Evolutionary conservation across 2,888 invertebrate genomes (phyloP).

Genomic region (Amphimallon solstitiale): DNA sequence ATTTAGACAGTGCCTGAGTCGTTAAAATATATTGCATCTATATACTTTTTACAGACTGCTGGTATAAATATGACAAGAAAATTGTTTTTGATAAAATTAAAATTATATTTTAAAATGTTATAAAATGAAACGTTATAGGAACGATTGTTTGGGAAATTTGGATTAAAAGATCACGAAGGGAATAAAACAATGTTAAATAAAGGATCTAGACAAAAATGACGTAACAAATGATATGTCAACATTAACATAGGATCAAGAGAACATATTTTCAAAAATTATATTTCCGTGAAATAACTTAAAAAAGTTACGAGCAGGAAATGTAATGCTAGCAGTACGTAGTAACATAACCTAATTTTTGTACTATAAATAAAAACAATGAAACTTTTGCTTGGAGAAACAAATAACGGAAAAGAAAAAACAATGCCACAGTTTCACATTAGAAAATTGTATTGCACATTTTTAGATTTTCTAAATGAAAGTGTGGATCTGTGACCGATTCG

Average conservation of each 20-base stretch:
- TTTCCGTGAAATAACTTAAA: constrained; percentile 30
- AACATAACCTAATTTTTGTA: constrained; percentile 55
- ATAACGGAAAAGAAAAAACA: constrained; percentile 45
- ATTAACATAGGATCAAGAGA: constrained; percentile 44
- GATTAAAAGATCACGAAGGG: constrained; percentile 13
- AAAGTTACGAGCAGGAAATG: constrained; percentile 33
- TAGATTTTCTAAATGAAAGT: constrained; percentile 50
- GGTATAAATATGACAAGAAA: constrained; percentile 9
- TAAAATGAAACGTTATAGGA: constrained; percentile 9
- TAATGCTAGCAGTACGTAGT: constrained; percentile 48
- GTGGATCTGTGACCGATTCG: constrained; percentile 34
- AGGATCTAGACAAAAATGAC: constrained; percentile 32
- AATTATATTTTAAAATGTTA: background rate
- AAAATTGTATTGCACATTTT: constrained; percentile 49
- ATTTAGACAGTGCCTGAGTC: constrained; percentile 50
- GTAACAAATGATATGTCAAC: constrained; percentile 55
- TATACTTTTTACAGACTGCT: constrained; percentile 23
- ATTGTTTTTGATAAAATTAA: background rate
- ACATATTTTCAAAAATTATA: constrained; percentile 34
- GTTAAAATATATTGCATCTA: constrained; percentile 48
- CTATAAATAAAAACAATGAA: constrained; percentile 51
- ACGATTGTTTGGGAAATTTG: constrained; percentile 9
- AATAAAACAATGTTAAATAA: constrained; percentile 18
- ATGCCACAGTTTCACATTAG: constrained; percentile 49
- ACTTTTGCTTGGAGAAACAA: constrained; percentile 39